Percentiles rank a stretch among this genome's conserved stretches.
Evolutionary conservation across 1,140 invertebrate species (phyloP).

Genomic region (Drosophila subpulchrella): DNA sequence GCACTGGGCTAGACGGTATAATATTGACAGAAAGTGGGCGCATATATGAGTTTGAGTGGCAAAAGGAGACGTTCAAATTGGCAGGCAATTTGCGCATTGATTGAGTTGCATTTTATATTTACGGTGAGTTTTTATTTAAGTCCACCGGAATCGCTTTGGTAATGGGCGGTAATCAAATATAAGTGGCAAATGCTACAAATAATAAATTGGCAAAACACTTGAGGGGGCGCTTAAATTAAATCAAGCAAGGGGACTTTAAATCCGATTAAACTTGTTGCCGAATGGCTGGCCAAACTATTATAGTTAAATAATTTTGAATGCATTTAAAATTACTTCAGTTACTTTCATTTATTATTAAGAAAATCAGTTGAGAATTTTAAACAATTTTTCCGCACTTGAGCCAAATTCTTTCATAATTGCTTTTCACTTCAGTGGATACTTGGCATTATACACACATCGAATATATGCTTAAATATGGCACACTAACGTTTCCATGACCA

Average conservation of each 20-base stretch:
- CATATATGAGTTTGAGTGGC: neutral
- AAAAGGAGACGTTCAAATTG: conserved; percentile 31
- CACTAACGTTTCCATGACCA: neutral
- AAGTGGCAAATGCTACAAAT: conserved; percentile 35
- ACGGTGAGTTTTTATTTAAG: conserved; percentile 13
- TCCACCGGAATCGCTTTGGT: conserved; percentile 40
- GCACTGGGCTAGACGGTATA: conserved; percentile 59
- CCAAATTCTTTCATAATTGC: neutral
- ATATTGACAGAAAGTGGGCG: conserved; percentile 29
- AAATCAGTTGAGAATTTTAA: neutral
- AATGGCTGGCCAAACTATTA: too few relatives aligned
- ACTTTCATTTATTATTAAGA: neutral
- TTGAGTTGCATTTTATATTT: conserved; percentile 58
- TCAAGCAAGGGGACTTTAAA: too few relatives aligned
- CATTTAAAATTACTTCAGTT: too few relatives aligned
- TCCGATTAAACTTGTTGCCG: too few relatives aligned
- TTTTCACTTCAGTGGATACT: neutral
- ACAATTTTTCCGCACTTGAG: neutral
- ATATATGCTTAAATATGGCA: neutral
- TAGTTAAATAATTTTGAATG: too few relatives aligned
- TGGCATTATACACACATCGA: neutral
- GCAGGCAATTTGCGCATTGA: conserved; percentile 61
- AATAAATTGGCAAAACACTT: conserved; percentile 17
- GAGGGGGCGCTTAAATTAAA: neutral
- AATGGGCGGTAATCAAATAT: conserved; percentile 34